Evolutionary conservation across 2,888 invertebrate species (phyloP).

Genomic region (Ophion costatus): DNA sequence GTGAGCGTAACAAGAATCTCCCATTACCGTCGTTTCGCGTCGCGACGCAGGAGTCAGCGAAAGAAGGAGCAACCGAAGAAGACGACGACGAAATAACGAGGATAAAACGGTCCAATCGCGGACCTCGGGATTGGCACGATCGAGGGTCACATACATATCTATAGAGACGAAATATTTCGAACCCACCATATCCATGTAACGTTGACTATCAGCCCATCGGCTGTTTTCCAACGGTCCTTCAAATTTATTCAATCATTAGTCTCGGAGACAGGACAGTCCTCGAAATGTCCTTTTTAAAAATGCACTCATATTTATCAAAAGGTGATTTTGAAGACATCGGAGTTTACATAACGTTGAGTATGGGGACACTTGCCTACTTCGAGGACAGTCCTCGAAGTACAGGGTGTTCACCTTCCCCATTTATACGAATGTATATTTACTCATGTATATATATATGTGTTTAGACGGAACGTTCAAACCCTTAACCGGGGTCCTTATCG

Average conservation of each 20-base stretch:
- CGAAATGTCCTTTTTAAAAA: too few species aligned
- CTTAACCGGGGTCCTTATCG: slow-evolving; percentile 25
- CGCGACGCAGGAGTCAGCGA: slow-evolving; percentile 57
- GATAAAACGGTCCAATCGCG: slow-evolving; percentile 33
- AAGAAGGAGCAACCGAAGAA: slow-evolving; percentile 28
- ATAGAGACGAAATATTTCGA: background rate
- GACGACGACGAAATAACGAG: slow-evolving; percentile 41
- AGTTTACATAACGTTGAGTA: too few species aligned
- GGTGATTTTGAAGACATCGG: too few species aligned
- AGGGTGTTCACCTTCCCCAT: too few species aligned
- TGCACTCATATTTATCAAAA: too few species aligned
- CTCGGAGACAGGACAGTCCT: too few species aligned
- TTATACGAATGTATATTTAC: background rate
- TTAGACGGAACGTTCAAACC: slow-evolving; percentile 8
- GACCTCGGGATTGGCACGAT: slow-evolving; percentile 20
- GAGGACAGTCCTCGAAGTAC: too few species aligned
- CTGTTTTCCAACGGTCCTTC: too few species aligned
- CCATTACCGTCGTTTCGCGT: slow-evolving; percentile 67
- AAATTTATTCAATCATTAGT: too few species aligned
- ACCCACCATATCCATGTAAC: too few species aligned
- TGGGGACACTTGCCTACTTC: too few species aligned
- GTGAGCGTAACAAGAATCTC: slow-evolving; percentile 61
- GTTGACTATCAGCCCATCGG: too few species aligned
- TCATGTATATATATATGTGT: background rate
- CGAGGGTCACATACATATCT: slow-evolving; percentile 3